These are phyloP conservation scores for Zosterops borbonicus DNA, from an alignment of 2,113 vertebrate genomes.

Conservation along the genomic window DNA sequence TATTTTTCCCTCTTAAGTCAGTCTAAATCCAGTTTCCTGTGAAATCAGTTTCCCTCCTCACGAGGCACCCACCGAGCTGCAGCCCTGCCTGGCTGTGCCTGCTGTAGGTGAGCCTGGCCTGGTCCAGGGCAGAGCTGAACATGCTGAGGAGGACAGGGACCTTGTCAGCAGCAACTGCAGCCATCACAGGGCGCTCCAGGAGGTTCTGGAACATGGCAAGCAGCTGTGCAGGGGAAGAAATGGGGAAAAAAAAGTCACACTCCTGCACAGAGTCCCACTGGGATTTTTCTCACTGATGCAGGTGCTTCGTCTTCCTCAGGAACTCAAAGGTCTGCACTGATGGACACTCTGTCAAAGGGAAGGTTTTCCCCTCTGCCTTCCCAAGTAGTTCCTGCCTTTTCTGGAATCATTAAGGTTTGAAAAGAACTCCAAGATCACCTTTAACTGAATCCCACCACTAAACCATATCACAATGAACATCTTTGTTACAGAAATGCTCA, in stretches of 20 bases:
- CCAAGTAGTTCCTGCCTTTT: not conserved
- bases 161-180: conserved; percentile 70
- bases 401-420: not conserved
- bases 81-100: conserved; percentile 69
- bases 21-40: not conserved
- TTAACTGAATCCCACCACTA: not conserved
- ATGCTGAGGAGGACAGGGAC: conserved; percentile 77
- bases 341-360: not conserved
- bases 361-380: not conserved
- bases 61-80: conserved; percentile 71
- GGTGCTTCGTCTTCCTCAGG: not conserved
- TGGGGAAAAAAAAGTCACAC: not conserved
- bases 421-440: not conserved
- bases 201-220: conserved; percentile 87
- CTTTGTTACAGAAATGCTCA: not conserved
- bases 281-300: not conserved
- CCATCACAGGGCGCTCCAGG: conserved; percentile 82
- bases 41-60: not conserved
- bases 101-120: conserved; percentile 77
- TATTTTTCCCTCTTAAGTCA: rapidly evolving
- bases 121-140: conserved; percentile 83
- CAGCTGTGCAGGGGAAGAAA: conserved; percentile 72
- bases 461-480: not conserved
- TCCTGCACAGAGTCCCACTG: not conserved
- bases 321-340: not conserved